Base-by-base conservation (phyloP, 1,140 invertebrate species). In the Nylanderia fulva region DNA sequence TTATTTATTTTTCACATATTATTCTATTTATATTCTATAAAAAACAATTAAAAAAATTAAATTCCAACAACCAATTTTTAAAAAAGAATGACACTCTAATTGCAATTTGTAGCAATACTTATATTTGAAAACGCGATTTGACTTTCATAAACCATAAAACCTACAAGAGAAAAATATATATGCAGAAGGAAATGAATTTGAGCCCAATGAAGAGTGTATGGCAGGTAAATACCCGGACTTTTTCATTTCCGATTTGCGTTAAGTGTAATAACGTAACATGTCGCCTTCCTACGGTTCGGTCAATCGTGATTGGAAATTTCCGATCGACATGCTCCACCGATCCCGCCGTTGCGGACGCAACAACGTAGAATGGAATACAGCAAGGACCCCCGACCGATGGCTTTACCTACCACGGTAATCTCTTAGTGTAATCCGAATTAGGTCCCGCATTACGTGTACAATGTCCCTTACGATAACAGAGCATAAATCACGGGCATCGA, bases 401-500 rank as follows among this genome's bases (percentile, higher is more conserved):
- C 90, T 90, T 93, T 91, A 91, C 88, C 86, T 63, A 85, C 63
- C 63, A 68, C 85, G 63, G 80, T 92, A 92, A 93, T 93, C 92
- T 92, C 88, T 88, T 88, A 87, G 85, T 27, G 89, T 91, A 91
- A 91, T 91, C 90, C 90, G 90, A 93, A 93, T 92, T 91, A 90
- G 91, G 90, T 92, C 90, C 83, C 85, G 86, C 85, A 80, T 74
- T 86, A 68, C 88, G 84, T 86, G 90, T 90, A 90, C 87, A 89
- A 87, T 86, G 86, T 91, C 88, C 90, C 86, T 93, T 90, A 90
- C 90, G 91, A 93, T 93, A 93, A 91, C 90, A 85, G 89, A 79
- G 77, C 89, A 92, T 92, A 93, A 92, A 93, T 93, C 89, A 90
- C 92, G 91, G 90, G 91, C 87, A 88, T 89, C 87, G 91, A 93